Evolutionary conservation across 53 echinoderm and acorn worm genomes (phyloP).

Genomic region (Pentamera pediparva): DNA sequence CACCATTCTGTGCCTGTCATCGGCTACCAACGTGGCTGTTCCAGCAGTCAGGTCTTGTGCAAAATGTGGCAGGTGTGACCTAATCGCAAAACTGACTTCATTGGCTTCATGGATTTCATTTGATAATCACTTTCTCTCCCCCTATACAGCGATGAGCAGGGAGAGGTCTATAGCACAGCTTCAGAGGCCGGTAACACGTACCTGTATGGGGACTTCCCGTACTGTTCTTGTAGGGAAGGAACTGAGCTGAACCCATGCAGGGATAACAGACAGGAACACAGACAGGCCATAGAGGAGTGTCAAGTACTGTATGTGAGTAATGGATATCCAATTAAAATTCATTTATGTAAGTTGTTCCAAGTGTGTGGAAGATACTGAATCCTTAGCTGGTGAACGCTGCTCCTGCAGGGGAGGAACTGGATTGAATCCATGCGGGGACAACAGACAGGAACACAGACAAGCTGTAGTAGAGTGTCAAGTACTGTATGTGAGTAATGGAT

Average conservation of each 20-base stretch:
- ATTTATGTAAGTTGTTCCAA: too few species aligned
- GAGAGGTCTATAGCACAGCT: conserved; percentile 54
- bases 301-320: conserved; percentile 28
- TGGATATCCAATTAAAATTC: too few species aligned
- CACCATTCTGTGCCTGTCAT: too few species aligned
- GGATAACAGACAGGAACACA: conserved; percentile 34
- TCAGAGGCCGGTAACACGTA: conserved; percentile 87
- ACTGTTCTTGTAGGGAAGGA: conserved; percentile 77
- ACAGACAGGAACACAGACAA: conserved; percentile 32
- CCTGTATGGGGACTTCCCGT: conserved; percentile 67
- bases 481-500: conserved; percentile 25
- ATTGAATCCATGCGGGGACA: conserved; percentile 57
- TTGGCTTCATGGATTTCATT: neutral
- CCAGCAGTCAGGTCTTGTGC: too few species aligned
- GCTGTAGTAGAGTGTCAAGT: conserved; percentile 41
- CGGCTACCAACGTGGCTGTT: too few species aligned
- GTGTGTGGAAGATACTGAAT: too few species aligned
- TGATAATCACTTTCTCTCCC: neutral
- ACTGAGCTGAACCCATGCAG: conserved; percentile 62
- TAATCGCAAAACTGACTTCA: neutral
- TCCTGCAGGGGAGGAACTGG: conserved; percentile 69
- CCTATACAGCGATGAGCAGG: conserved; percentile 56
- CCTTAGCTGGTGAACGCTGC: too few species aligned
- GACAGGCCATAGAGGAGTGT: conserved; percentile 45
- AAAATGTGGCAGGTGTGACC: neutral